phyloP scores from a whole-genome alignment of 2,888 invertebrate species.

The Drosophila barbarae region DNA sequence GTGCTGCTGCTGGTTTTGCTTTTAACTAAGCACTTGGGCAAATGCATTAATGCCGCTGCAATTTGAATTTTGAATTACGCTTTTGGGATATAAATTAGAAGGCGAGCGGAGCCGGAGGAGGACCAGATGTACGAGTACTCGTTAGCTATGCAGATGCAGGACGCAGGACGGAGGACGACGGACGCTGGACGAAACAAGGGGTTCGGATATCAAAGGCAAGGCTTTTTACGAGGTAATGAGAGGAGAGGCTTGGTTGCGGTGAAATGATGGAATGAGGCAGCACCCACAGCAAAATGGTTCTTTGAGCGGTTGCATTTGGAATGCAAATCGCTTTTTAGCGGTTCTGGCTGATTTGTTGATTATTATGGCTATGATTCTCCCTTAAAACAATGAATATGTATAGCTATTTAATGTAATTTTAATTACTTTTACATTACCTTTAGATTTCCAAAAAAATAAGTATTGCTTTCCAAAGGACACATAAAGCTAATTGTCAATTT shows the following conservation, averaged over 20 bases:
- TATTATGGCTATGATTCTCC: neutral
- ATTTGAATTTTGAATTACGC: conserved; percentile 69
- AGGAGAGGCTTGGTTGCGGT: conserved; percentile 10
- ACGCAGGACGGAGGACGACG: neutral
- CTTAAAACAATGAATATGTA: neutral
- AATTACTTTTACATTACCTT: neutral
- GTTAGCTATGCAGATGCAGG: conserved; percentile 39
- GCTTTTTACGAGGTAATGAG: conserved; percentile 33
- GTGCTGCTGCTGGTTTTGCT: conserved; percentile 46
- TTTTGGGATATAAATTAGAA: conserved; percentile 54
- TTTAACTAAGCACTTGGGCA: conserved; percentile 50
- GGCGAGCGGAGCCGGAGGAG: conserved; percentile 15
- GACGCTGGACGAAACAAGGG: conserved; percentile 22
- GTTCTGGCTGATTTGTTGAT: neutral
- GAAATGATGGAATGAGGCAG: conserved; percentile 4
- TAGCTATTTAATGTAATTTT: neutral
- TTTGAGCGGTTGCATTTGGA: conserved; percentile 18
- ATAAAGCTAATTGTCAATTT: neutral
- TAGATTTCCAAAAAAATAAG: too few relatives aligned
- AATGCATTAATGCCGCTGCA: conserved; percentile 62
- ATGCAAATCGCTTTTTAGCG: conserved; percentile 27
- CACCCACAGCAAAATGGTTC: conserved; percentile 8
- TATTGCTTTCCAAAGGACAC: too few relatives aligned
- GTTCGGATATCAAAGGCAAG: conserved; percentile 36
- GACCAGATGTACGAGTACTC: conserved; percentile 42